Conservation (phyloP, 1,140 invertebrate genomes). For the Zeugodacus cucurbitae region DNA sequence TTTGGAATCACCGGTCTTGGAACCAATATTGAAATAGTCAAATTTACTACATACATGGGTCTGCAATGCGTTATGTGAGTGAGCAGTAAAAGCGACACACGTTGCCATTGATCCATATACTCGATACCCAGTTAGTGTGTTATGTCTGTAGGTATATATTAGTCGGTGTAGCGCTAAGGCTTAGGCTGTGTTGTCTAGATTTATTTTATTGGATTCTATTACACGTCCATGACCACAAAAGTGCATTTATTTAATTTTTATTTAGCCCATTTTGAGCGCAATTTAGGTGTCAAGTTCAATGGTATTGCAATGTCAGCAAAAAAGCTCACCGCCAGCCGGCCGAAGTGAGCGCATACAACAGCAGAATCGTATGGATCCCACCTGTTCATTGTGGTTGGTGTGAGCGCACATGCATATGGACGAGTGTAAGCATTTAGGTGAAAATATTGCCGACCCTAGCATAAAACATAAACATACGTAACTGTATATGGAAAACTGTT, state of each 20-base stretch:
- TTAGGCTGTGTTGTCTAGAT: background rate
- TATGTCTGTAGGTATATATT: background rate
- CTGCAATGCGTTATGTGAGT: background rate
- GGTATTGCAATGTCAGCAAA: conserved; percentile 17
- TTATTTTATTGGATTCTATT: background rate
- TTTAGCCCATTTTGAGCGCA: background rate
- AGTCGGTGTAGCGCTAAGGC: background rate
- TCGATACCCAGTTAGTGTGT: background rate
- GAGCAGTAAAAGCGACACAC: background rate
- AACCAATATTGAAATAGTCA: too few species aligned
- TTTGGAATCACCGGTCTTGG: too few species aligned
- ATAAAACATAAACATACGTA: background rate
- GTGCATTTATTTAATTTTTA: conserved; percentile 14
- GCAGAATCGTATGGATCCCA: background rate
- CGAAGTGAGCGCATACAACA: background rate
- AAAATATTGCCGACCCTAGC: background rate
- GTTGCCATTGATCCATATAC: background rate
- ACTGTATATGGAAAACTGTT: background rate
- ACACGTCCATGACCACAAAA: conserved; percentile 13
- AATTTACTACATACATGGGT: background rate
- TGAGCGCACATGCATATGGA: background rate
- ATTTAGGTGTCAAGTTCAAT: conserved; percentile 38
- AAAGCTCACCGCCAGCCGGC: background rate
- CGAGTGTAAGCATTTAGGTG: background rate
- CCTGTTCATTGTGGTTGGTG: background rate